Percentiles rank a stretch among this genome's conserved stretches.
Conservation (phyloP, 1,140 invertebrate species). For the Drosophila gunungcola region DNA sequence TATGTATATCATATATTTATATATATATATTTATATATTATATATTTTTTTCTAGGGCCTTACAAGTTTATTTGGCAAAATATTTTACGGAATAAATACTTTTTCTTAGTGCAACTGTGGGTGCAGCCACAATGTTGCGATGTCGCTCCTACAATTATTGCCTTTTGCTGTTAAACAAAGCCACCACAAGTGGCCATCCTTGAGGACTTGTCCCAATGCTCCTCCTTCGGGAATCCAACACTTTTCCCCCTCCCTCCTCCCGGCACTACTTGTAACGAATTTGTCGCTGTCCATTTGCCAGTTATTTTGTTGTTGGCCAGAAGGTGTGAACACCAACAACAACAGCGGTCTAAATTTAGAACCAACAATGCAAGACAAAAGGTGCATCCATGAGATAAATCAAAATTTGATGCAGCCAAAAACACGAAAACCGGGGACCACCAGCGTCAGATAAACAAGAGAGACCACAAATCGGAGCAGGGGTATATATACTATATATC, state of each 20-base stretch:
- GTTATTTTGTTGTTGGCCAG: constrained; percentile 45
- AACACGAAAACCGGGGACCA: constrained; percentile 48
- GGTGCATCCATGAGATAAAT: constrained; percentile 71
- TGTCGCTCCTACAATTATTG: constrained; percentile 67
- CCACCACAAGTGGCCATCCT: constrained; percentile 27
- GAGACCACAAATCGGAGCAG: constrained; percentile 26
- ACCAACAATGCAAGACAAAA: constrained; percentile 23
- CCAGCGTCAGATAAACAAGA: constrained; percentile 68
- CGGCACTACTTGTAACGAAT: constrained; percentile 64
- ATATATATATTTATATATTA: no score
- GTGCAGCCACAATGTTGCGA: constrained; percentile 15
- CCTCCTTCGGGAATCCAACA: neutral
- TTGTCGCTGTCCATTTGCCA: constrained; percentile 58
- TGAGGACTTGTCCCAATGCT: constrained; percentile 7
- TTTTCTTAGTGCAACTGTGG: neutral
- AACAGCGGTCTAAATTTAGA: constrained; percentile 61
- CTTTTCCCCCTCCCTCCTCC: neutral
- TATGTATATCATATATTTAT: no score
- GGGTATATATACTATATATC: neutral
- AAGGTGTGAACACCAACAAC: constrained; percentile 68
- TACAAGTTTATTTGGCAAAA: no score
- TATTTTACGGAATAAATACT: no score
- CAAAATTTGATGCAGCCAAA: constrained; percentile 60
- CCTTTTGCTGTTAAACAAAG: constrained; percentile 73
- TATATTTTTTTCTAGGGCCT: no score